phyloP scores from a whole-genome alignment of 2,888 invertebrate species.

The Lamellibrachia satsuma region DNA sequence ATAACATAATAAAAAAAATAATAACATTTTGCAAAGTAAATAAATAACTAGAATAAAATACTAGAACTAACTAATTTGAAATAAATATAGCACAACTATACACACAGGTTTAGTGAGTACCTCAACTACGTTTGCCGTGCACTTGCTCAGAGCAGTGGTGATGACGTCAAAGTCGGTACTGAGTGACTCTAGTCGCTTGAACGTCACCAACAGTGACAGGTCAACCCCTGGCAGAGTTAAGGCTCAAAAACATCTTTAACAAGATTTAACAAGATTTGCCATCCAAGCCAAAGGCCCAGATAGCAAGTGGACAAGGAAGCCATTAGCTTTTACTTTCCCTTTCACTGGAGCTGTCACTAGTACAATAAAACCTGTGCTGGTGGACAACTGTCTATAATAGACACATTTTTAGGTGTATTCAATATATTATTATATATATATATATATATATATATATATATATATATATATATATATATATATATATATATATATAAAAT shows the following conservation, averaged over 20 bases:
- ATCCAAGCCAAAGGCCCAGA: too few species aligned
- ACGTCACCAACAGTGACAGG: conserved; percentile 30
- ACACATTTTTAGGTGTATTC: neutral
- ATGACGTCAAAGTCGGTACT: conserved; percentile 26
- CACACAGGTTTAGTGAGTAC: conserved; percentile 24
- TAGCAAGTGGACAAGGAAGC: too few species aligned
- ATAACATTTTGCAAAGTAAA: too few species aligned
- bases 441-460: too few species aligned
- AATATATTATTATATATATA: too few species aligned
- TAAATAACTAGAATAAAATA: too few species aligned
- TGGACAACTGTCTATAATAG: neutral
- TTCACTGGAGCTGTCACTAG: neutral
- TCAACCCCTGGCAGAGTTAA: conserved; percentile 31
- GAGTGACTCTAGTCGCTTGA: conserved; percentile 36
- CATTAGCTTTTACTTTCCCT: neutral
- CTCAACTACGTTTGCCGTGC: conserved; percentile 31
- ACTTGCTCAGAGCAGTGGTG: conserved; percentile 31
- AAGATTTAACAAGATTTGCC: too few species aligned
- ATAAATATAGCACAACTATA: too few species aligned
- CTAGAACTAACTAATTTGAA: too few species aligned
- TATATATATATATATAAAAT: too few species aligned
- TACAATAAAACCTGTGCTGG: neutral
- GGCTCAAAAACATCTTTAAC: conserved; percentile 1
- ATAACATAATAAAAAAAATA: too few species aligned
- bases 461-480: too few species aligned